phyloP scores from a whole-genome alignment of 2,113 vertebrate genomes.

The Ammospiza nelsoni region DNA sequence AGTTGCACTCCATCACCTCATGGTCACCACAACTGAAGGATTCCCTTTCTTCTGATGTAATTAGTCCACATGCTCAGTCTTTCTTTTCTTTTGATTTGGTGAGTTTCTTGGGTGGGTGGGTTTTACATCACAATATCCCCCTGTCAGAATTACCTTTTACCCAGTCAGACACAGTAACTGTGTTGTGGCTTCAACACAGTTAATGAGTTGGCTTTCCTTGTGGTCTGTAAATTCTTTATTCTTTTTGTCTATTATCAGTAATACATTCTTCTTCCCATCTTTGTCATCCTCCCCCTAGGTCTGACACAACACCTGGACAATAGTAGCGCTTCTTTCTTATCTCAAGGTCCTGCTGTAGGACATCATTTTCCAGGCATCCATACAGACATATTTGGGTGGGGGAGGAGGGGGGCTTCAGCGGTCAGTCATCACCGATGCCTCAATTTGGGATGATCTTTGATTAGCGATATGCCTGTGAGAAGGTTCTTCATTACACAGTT shows the following conservation, averaged over 20 bases:
- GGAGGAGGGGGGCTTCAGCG: too few relatives aligned
- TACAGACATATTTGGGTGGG: accelerated
- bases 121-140: not conserved
- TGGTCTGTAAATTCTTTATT: not conserved
- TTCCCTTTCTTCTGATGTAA: not conserved
- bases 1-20: not conserved
- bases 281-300: not conserved
- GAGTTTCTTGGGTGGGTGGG: not conserved
- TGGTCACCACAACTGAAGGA: not conserved
- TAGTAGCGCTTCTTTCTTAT: not conserved
- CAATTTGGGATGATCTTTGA: not conserved
- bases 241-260: not conserved
- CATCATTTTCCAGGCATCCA: not conserved
- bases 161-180: accelerated
- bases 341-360: not conserved
- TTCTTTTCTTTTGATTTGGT: not conserved
- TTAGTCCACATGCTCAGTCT: not conserved
- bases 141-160: accelerated
- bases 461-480: not conserved
- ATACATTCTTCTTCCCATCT: not conserved
- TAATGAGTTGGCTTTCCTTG: not conserved
- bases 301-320: not conserved
- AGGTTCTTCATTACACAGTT: not conserved
- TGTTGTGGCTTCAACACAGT: not conserved
- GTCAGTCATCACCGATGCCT: not conserved